Percentiles rank a stretch among this genome's conserved stretches.
These are phyloP conservation scores for Dinocampus coccinellae DNA, from an alignment of 2,888 invertebrate genomes.

Conservation along the genomic window DNA sequence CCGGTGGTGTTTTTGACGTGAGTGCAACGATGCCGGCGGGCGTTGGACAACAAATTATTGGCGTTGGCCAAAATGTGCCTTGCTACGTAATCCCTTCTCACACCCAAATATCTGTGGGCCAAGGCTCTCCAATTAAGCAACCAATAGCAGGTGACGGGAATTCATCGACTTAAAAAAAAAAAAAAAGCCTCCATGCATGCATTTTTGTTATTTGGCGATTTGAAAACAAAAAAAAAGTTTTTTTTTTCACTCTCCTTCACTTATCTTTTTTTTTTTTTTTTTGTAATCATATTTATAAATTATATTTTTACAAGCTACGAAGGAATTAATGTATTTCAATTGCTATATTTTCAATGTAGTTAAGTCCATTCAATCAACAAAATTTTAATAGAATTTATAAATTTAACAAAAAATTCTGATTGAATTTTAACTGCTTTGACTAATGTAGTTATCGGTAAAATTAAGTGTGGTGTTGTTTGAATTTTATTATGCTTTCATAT, in stretches of 20 bases:
- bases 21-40: constrained; percentile 47
- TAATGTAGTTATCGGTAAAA: constrained; percentile 43
- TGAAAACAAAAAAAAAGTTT: too few relatives aligned
- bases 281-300: not conserved
- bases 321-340: not conserved
- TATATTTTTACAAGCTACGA: not conserved
- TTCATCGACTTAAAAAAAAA: constrained; percentile 61
- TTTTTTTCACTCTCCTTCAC: constrained; percentile 31
- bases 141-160: constrained; percentile 70
- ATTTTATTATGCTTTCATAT: constrained; percentile 22
- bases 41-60: constrained; percentile 55
- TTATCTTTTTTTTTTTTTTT: not conserved
- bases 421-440: constrained; percentile 9
- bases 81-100: constrained; percentile 57
- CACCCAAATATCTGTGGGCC: constrained; percentile 64
- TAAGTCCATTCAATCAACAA: constrained; percentile 35
- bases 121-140: constrained; percentile 71
- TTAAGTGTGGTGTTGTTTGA: not conserved
- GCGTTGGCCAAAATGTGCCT: constrained; percentile 53
- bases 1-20: constrained; percentile 32
- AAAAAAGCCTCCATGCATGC: constrained; percentile 57
- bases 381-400: not conserved
- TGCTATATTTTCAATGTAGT: constrained; percentile 36
- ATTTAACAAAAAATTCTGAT: not conserved
- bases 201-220: constrained; percentile 37